Evolutionary conservation across 2,113 vertebrate species (phyloP).

Genomic region (Vidua chalybeata): DNA sequence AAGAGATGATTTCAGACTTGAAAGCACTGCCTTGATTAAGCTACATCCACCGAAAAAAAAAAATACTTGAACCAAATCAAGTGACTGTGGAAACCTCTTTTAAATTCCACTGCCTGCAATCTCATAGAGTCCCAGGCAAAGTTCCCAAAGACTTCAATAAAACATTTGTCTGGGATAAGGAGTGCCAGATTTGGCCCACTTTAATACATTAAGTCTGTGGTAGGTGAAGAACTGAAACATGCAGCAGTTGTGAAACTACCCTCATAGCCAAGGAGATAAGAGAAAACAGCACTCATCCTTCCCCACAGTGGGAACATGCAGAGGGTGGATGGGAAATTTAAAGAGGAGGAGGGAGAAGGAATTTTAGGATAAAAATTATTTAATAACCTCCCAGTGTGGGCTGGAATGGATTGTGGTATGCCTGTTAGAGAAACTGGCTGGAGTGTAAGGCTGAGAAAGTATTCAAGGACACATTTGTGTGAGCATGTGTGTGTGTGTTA

Average conservation of each 20-base stretch:
- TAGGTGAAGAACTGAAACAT: conserved; percentile 46
- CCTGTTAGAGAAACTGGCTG: not conserved
- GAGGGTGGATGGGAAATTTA: not conserved
- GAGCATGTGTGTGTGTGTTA: not conserved
- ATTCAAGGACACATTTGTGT: not conserved
- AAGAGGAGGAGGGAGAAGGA: not conserved
- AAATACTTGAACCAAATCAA: conserved; percentile 30
- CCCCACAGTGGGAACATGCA: not conserved
- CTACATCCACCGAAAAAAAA: not conserved
- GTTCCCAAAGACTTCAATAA: conserved; percentile 60
- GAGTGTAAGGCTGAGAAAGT: not conserved
- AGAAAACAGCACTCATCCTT: not conserved
- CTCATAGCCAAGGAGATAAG: conserved; percentile 40
- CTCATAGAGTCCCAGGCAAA: conserved; percentile 15
- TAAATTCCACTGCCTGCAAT: conserved; percentile 47
- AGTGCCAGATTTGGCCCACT: conserved; percentile 62
- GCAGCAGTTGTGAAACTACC: conserved; percentile 20
- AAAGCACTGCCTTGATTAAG: conserved; percentile 17
- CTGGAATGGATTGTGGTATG: not conserved
- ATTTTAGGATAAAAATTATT: not conserved
- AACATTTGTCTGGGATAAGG: conserved; percentile 57
- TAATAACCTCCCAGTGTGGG: not conserved
- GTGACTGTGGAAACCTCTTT: conserved; percentile 27
- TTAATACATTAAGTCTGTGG: conserved; percentile 64
- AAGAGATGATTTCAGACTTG: not conserved